phyloP scores from a whole-genome alignment of 2,797 vertebrate species.

The Lithobates sylvaticus region DNA sequence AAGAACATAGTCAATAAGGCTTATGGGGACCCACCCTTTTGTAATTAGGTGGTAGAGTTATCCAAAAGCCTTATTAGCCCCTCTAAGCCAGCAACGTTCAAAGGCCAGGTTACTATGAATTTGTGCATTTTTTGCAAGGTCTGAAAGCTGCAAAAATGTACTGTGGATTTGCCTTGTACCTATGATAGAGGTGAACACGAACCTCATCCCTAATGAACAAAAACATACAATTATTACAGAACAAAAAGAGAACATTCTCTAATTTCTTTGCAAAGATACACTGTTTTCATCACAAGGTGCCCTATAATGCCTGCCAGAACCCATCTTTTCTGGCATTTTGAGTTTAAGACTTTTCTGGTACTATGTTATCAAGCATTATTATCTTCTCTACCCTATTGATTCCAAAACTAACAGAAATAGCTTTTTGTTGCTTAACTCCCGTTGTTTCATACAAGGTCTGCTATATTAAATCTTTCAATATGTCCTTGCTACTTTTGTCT shows the following conservation, averaged over 20 bases:
- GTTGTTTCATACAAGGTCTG: constrained; percentile 24
- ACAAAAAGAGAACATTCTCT: not conserved
- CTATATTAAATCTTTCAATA: constrained; percentile 42
- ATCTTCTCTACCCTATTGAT: constrained; percentile 12
- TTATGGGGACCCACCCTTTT: no score
- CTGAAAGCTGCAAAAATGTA: no score
- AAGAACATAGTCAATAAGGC: no score
- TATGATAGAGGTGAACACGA: no score
- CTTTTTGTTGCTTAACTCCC: constrained; percentile 21
- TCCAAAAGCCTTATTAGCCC: no score
- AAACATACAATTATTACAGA: not conserved
- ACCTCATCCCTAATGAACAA: not conserved
- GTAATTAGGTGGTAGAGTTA: no score
- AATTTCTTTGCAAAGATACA: not conserved
- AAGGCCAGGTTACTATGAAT: no score
- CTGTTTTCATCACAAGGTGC: constrained; percentile 3
- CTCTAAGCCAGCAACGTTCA: no score
- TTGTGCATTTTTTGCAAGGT: no score
- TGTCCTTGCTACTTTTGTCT: constrained; percentile 54
- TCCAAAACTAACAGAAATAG: constrained; percentile 24
- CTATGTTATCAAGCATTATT: constrained; percentile 28
- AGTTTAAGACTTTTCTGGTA: not conserved
- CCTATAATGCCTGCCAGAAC: not conserved
- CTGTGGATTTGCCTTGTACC: no score
- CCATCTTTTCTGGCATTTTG: not conserved